Percentiles rank a stretch among this genome's conserved stretches.
These are phyloP conservation scores for Brassicogethes aeneus DNA, from an alignment of 2,888 invertebrate genomes.

Conservation along the genomic window DNA sequence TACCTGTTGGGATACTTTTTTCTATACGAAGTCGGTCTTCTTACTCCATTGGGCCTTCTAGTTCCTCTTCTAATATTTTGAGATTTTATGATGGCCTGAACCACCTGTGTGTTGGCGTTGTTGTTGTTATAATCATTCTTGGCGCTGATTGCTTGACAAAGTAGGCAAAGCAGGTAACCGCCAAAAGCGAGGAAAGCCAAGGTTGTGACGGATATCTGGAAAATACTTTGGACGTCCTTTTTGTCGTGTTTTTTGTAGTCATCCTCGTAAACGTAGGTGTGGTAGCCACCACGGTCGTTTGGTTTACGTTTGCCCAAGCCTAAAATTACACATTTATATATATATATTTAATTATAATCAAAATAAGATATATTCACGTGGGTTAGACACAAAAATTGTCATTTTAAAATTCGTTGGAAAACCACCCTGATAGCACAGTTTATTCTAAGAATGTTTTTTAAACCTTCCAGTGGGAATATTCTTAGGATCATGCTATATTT, in stretches of 20 bases:
- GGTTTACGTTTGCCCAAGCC: conserved; percentile 19
- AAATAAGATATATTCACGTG: no score
- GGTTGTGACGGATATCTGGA: conserved; percentile 69
- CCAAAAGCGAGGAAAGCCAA: conserved; percentile 78
- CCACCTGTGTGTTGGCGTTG: conserved; percentile 20
- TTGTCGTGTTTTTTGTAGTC: conserved; percentile 42
- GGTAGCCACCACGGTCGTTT: conserved; percentile 23
- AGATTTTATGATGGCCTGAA: background rate
- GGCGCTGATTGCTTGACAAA: conserved; percentile 64
- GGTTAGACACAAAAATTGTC: no score
- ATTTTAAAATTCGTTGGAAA: no score
- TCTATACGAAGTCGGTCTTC: conserved; percentile 7
- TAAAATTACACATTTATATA: no score
- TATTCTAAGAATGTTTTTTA: no score
- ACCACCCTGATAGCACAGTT: no score
- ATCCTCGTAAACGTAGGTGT: conserved; percentile 18
- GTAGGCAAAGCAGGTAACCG: conserved; percentile 69
- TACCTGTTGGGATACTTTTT: background rate
- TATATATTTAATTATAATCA: no score
- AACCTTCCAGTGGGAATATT: no score
- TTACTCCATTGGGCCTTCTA: conserved; percentile 11
- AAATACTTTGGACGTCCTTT: conserved; percentile 55
- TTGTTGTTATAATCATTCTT: conserved; percentile 42
- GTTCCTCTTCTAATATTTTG: conserved; percentile 11
- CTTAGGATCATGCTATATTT: no score